These are phyloP conservation scores for Hyppa rectilinea DNA, from an alignment of 2,888 invertebrate genomes.

Conservation along the genomic window DNA sequence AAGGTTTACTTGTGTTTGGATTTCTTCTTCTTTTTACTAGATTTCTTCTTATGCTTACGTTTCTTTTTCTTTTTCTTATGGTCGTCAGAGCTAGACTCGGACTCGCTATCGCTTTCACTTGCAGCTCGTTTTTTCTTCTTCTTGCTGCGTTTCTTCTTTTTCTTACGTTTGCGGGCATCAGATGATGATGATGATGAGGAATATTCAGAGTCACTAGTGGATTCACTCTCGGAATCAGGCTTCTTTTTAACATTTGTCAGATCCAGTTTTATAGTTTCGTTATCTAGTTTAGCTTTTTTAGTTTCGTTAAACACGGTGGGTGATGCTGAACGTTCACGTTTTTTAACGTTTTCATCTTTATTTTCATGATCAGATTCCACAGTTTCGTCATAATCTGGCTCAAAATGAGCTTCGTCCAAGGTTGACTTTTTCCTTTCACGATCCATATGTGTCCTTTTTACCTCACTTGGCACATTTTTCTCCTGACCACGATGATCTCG, in stretches of 20 bases:
- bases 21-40: constrained; percentile 94
- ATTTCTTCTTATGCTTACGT: constrained; percentile 93
- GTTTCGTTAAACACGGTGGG: constrained; percentile 73
- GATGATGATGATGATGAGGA: constrained; percentile 88
- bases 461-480: constrained; percentile 71
- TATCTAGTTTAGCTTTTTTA: constrained; percentile 82
- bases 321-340: constrained; percentile 82
- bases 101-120: constrained; percentile 92
- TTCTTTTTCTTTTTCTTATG: constrained; percentile 93
- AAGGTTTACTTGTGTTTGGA: constrained; percentile 87
- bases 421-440: constrained; percentile 92
- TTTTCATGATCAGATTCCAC: constrained; percentile 91
- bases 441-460: constrained; percentile 72
- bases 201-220: constrained; percentile 86
- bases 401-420: constrained; percentile 93
- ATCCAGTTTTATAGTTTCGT: constrained; percentile 88
- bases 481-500: constrained; percentile 68
- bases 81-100: constrained; percentile 92
- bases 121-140: constrained; percentile 91
- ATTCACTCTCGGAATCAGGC: constrained; percentile 85
- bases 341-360: constrained; percentile 88
- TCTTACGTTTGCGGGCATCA: constrained; percentile 91
- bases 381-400: constrained; percentile 93
- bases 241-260: constrained; percentile 88
- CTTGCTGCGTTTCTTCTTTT: constrained; percentile 92